A percentile compares a stretch with the other conserved stretches of the same genome.
Evolutionary conservation across 2,797 vertebrate species (phyloP).

Genomic region (Ctenochaetus hawaiiensis): DNA sequence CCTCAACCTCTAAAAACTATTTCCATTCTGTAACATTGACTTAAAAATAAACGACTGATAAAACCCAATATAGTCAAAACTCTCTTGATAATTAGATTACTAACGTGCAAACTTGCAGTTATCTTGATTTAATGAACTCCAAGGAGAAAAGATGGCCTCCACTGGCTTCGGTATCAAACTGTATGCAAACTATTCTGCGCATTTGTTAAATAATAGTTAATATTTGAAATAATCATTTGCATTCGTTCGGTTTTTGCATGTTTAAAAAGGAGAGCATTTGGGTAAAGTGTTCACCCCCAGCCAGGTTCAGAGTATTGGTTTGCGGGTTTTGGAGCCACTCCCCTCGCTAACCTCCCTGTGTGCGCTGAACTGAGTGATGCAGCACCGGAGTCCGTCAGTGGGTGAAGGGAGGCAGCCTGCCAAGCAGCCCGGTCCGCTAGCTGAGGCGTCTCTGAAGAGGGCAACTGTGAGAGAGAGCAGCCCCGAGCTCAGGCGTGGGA

Average conservation of each 20-base stretch:
- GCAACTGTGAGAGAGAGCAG: background rate
- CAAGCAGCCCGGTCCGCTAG: background rate
- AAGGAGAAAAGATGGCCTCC: background rate
- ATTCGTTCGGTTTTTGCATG: background rate
- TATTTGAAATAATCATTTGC: background rate
- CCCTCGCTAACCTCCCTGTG: constrained; percentile 33
- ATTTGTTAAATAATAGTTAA: background rate
- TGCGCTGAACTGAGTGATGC: background rate
- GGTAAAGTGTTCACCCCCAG: background rate
- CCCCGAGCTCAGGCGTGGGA: background rate
- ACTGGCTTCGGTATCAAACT: too few relatives aligned
- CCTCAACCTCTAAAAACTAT: too few relatives aligned
- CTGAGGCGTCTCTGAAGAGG: background rate
- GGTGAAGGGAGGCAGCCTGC: constrained; percentile 17
- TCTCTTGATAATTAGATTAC: background rate
- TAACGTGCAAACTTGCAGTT: background rate
- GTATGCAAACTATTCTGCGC: too few relatives aligned
- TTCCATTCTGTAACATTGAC: background rate
- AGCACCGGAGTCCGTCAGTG: constrained; percentile 39
- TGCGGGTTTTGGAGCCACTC: constrained; percentile 42
- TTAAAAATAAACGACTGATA: background rate
- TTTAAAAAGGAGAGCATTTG: background rate
- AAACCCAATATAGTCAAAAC: accelerated
- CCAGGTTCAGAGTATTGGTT: constrained; percentile 46
- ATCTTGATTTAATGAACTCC: constrained; percentile 1